Conservation (phyloP, 2,113 vertebrate species). For the Phalacrocorax brasilianus region DNA sequence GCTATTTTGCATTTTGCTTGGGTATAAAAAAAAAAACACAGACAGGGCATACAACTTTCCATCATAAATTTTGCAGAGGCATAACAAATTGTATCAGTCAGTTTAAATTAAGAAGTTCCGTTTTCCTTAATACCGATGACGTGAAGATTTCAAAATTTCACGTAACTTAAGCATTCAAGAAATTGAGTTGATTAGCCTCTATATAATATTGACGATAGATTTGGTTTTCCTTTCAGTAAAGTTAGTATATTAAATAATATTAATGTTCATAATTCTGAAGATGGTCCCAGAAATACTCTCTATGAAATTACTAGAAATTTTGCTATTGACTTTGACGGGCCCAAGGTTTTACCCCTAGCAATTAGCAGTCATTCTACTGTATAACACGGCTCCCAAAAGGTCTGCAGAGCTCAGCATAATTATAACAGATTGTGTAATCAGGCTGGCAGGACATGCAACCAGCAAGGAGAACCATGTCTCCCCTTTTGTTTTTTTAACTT, state of each 20-base stretch:
- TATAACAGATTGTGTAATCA: slow-evolving; percentile 46
- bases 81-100: not conserved
- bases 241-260: slow-evolving; percentile 36
- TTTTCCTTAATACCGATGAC: not conserved
- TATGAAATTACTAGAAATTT: slow-evolving; percentile 42
- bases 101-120: not conserved
- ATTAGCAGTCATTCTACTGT: slow-evolving; percentile 55
- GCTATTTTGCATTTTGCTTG: slow-evolving; percentile 18
- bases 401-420: slow-evolving; percentile 39
- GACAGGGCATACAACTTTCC: not conserved
- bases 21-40: not conserved
- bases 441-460: slow-evolving; percentile 25
- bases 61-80: not conserved
- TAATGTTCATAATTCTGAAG: slow-evolving; percentile 8
- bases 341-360: slow-evolving; percentile 48
- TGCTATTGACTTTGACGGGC: not conserved
- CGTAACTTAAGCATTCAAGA: not conserved
- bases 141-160: slow-evolving; percentile 3
- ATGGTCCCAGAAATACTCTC: not conserved
- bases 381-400: slow-evolving; percentile 13
- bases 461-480: not conserved
- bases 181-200: not conserved
- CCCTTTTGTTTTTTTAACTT: not conserved
- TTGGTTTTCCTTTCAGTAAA: slow-evolving; percentile 7
- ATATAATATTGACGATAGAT: slow-evolving; percentile 13